phyloP scores from a whole-genome alignment of 2,113 vertebrate species.

The Ranitomeya imitator region DNA sequence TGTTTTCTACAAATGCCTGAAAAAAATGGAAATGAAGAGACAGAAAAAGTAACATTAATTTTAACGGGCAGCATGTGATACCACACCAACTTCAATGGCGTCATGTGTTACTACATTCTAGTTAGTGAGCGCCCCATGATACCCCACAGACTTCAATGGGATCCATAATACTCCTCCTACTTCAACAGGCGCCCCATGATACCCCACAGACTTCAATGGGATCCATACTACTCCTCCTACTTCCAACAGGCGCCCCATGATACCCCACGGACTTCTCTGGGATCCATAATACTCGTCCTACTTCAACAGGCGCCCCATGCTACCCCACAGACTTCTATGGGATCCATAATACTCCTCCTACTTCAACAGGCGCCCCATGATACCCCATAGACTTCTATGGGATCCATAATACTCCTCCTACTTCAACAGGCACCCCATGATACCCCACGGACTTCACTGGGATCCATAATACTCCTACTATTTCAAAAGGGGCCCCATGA shows the following conservation, averaged over 20 bases:
- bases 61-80: background rate
- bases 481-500: no score
- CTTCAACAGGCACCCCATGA: no score
- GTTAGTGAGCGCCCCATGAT: background rate
- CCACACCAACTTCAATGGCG: background rate
- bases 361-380: no score
- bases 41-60: background rate
- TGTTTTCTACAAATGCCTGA: conserved; percentile 99
- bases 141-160: background rate
- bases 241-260: background rate
- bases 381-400: no score
- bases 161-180: no score
- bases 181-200: background rate
- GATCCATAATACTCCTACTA: no score
- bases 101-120: background rate
- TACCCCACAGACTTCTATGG: background rate
- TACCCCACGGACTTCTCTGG: background rate
- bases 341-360: no score
- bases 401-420: no score
- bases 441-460: no score
- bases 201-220: background rate
- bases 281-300: background rate
- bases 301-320: background rate
- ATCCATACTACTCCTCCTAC: background rate
- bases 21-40: background rate